These are phyloP conservation scores for Chaetophractus vellerosus DNA, from an alignment of 2,797 vertebrate species.

Conservation along the genomic window DNA sequence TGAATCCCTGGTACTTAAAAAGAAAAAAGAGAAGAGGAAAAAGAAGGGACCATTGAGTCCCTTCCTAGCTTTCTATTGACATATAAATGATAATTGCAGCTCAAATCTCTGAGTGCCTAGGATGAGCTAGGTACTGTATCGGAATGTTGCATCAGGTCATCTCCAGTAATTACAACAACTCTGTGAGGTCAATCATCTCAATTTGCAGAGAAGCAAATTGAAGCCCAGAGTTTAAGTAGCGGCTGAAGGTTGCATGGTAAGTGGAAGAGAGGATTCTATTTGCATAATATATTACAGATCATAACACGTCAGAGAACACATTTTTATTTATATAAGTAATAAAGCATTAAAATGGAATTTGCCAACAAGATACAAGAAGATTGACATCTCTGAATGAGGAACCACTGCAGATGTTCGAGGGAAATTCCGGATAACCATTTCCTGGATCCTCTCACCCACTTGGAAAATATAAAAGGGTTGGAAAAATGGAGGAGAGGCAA, in stretches of 20 bases:
- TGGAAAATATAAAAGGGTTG: neutral
- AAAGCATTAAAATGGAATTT: neutral
- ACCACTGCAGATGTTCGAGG: neutral
- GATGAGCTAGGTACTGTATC: neutral
- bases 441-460: neutral
- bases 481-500: neutral
- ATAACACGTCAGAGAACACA: neutral
- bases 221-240: neutral
- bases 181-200: neutral
- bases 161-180: neutral
- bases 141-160: neutral
- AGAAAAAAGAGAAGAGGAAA: no score
- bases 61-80: neutral
- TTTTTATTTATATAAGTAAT: neutral
- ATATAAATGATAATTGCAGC: neutral
- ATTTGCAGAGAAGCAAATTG: conserved; percentile 2
- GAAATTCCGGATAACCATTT: neutral
- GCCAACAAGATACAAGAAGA: neutral
- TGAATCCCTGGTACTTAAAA: no score
- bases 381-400: neutral
- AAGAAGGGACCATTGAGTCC: neutral
- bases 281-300: neutral
- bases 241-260: neutral
- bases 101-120: neutral
- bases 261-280: neutral